A percentile compares a stretch with the other conserved stretches of the same genome.
phyloP scores from a whole-genome alignment of 1,140 invertebrate species.

The Pseudomyrmex pallidus region DNA sequence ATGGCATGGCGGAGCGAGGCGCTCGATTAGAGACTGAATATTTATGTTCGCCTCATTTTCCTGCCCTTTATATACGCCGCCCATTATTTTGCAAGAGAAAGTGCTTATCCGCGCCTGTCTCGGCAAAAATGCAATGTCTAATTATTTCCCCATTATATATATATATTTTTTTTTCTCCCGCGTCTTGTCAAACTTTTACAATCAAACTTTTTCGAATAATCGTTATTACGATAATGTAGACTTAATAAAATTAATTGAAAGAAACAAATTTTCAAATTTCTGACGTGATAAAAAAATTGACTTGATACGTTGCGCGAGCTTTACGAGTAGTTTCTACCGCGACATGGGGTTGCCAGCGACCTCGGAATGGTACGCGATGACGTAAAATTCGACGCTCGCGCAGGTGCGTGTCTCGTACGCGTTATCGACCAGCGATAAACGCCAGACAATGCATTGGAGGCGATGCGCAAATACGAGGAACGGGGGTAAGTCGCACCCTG shows the following conservation, averaged over 20 bases:
- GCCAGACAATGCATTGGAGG: constrained; percentile 62
- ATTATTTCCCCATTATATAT: constrained; percentile 43
- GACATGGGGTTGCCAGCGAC: constrained; percentile 67
- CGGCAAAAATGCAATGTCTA: constrained; percentile 23
- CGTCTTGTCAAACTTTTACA: constrained; percentile 3
- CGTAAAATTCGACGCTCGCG: constrained; percentile 48
- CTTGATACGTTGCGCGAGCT: neutral
- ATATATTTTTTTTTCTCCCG: neutral
- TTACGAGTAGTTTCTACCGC: neutral
- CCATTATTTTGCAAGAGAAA: constrained; percentile 45
- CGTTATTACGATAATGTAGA: neutral
- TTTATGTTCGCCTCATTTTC: constrained; percentile 43
- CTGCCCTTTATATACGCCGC: constrained; percentile 5
- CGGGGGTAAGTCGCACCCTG: constrained; percentile 43
- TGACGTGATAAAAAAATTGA: too few relatives aligned
- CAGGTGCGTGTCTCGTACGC: constrained; percentile 67
- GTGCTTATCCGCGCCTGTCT: constrained; percentile 39
- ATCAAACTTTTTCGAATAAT: constrained; percentile 18
- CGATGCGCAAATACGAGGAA: constrained; percentile 22
- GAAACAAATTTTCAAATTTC: neutral
- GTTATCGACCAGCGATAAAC: constrained; percentile 78
- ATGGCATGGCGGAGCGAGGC: constrained; percentile 35
- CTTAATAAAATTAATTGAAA: neutral
- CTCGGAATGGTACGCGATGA: constrained; percentile 52
- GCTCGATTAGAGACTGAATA: constrained; percentile 64